A percentile compares a stretch with the other conserved stretches of the same genome.
phyloP scores from a whole-genome alignment of 2,888 invertebrate genomes.

The Chydorus sphaericus region DNA sequence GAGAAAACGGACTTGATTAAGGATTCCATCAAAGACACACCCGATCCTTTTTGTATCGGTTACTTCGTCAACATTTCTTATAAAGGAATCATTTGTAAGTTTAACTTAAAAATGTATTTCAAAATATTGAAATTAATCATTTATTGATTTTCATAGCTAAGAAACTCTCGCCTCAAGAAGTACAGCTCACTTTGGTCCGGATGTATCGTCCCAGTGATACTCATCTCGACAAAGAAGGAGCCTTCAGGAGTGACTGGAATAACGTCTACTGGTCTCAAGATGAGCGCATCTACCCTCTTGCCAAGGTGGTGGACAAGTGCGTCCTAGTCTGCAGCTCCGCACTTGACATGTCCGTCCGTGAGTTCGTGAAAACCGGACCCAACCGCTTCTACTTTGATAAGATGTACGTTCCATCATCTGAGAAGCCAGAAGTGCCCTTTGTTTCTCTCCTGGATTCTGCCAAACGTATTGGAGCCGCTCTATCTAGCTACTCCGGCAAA shows the following conservation, averaged over 20 bases:
- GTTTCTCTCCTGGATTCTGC: too few relatives aligned
- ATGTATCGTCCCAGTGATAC: slow-evolving; percentile 65
- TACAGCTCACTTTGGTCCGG: slow-evolving; percentile 49
- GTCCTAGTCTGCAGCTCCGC: slow-evolving; percentile 48
- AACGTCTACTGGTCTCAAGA: slow-evolving; percentile 58
- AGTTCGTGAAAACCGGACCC: slow-evolving; percentile 48
- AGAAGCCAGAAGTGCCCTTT: slow-evolving; percentile 46
- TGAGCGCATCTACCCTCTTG: background rate
- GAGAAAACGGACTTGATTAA: slow-evolving; percentile 41
- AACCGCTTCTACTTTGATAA: slow-evolving; percentile 57
- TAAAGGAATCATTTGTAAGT: background rate
- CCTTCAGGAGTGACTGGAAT: slow-evolving; percentile 51
- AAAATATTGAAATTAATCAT: background rate
- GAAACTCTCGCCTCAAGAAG: slow-evolving; percentile 38
- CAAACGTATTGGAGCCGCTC: slow-evolving; percentile 40
- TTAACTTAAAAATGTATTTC: too few relatives aligned
- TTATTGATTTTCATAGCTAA: background rate
- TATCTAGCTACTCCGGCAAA: slow-evolving; percentile 32
- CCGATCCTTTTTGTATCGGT: slow-evolving; percentile 60
- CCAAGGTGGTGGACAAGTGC: slow-evolving; percentile 50
- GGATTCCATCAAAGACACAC: slow-evolving; percentile 54
- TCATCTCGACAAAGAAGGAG: slow-evolving; percentile 37
- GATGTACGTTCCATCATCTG: slow-evolving; percentile 44
- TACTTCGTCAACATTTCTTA: slow-evolving; percentile 46
- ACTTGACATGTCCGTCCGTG: slow-evolving; percentile 34